These are phyloP conservation scores for Cuniculus paca DNA, from an alignment of 2,797 vertebrate genomes.

Conservation along the genomic window DNA sequence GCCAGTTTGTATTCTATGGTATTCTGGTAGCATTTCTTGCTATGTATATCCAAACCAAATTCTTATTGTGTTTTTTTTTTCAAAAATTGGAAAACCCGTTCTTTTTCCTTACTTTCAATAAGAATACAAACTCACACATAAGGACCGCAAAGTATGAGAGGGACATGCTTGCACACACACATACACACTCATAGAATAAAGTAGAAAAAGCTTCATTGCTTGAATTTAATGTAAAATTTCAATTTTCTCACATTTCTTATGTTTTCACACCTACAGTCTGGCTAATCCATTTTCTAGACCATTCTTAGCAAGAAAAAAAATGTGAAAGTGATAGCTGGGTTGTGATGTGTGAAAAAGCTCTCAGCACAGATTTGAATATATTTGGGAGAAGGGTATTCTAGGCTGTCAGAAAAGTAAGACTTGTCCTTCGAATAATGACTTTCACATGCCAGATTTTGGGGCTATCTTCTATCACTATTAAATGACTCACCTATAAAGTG, in stretches of 20 bases:
- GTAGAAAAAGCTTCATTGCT: slow-evolving; percentile 1
- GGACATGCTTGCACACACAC: background rate
- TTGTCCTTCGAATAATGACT: slow-evolving; percentile 38
- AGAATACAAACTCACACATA: background rate
- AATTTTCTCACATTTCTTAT: slow-evolving; percentile 75
- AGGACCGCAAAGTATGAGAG: background rate
- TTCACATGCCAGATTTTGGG: background rate
- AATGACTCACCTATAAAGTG: background rate
- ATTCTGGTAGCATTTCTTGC: slow-evolving; percentile 5
- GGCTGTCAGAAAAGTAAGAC: slow-evolving; percentile 45
- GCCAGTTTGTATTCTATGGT: background rate
- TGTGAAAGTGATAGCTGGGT: slow-evolving; percentile 61
- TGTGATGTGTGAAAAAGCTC: slow-evolving; percentile 74
- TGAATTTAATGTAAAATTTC: slow-evolving; percentile 67
- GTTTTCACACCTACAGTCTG: slow-evolving; percentile 71
- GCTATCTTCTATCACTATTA: slow-evolving; percentile 1
- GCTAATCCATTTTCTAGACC: slow-evolving; percentile 73
- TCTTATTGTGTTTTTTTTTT: background rate
- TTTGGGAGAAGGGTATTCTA: slow-evolving; percentile 25
- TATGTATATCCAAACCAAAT: background rate
- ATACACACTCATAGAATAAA: background rate
- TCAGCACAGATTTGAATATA: slow-evolving; percentile 65
- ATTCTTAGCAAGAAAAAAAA: slow-evolving; percentile 69
- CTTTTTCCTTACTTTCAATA: slow-evolving; percentile 2
- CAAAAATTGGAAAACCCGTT: background rate